These are phyloP conservation scores for Aphaenogaster floridana DNA, from an alignment of 1,140 invertebrate species.

Conservation along the genomic window DNA sequence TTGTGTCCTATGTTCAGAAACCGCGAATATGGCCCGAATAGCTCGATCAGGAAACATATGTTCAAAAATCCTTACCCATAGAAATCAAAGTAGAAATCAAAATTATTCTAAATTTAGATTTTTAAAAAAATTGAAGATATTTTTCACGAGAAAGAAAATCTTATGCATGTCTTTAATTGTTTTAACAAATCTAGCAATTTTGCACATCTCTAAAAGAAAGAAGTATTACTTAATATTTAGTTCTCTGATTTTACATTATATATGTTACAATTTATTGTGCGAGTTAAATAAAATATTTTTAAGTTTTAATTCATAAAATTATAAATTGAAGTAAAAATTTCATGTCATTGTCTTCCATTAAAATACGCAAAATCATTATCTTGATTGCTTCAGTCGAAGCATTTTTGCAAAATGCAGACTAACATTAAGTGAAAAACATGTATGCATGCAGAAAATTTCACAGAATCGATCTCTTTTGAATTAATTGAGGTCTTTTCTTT, in stretches of 20 bases:
- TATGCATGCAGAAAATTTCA: neutral
- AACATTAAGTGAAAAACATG: neutral
- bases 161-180: neutral
- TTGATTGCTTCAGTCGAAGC: neutral
- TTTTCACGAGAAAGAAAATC: neutral
- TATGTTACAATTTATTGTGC: neutral
- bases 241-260: neutral
- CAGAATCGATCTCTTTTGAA: neutral
- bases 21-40: neutral
- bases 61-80: neutral
- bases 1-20: constrained; percentile 2
- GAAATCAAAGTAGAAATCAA: neutral
- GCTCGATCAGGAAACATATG: neutral
- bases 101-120: neutral
- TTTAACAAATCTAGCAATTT: neutral
- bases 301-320: neutral
- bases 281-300: neutral
- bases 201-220: neutral
- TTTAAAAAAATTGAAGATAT: neutral
- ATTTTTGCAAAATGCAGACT: neutral
- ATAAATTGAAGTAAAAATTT: neutral
- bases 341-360: neutral
- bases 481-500: neutral
- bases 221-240: neutral
- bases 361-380: neutral